phyloP scores from a whole-genome alignment of 1,140 invertebrate genomes.

The Bombus polaris region DNA sequence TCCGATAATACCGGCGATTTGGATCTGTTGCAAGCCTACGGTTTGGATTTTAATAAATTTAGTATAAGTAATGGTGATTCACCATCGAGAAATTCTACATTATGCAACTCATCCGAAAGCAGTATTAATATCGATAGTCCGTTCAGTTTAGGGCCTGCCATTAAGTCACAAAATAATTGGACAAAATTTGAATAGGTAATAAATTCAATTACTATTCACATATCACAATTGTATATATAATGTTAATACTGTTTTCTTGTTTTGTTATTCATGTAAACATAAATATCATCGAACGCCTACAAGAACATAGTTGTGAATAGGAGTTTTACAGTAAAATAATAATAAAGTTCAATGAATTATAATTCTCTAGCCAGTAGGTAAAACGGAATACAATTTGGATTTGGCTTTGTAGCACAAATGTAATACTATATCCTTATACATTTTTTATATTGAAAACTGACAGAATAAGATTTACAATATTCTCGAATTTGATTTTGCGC shows the following conservation, averaged over 20 bases:
- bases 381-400: neutral
- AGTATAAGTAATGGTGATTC: constrained; percentile 74
- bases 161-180: constrained; percentile 81
- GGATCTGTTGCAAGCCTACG: constrained; percentile 84
- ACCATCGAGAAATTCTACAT: constrained; percentile 52
- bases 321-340: neutral
- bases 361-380: constrained; percentile 3
- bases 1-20: constrained; percentile 79
- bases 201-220: constrained; percentile 38
- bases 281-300: constrained; percentile 5
- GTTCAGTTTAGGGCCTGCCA: constrained; percentile 72
- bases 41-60: constrained; percentile 83
- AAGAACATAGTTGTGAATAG: neutral
- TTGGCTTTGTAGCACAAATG: constrained; percentile 33
- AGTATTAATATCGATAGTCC: constrained; percentile 75
- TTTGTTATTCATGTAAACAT: neutral
- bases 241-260: constrained; percentile 44
- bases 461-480: constrained; percentile 5
- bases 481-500: neutral
- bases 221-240: constrained; percentile 65
- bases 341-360: constrained; percentile 2
- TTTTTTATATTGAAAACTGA: constrained; percentile 23
- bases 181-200: constrained; percentile 80
- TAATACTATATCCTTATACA: constrained; percentile 6
- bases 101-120: constrained; percentile 57